A percentile compares a stretch with the other conserved stretches of the same genome.
phyloP scores from a whole-genome alignment of 2,113 vertebrate species.

The Melanerpes aurifrons region DNA sequence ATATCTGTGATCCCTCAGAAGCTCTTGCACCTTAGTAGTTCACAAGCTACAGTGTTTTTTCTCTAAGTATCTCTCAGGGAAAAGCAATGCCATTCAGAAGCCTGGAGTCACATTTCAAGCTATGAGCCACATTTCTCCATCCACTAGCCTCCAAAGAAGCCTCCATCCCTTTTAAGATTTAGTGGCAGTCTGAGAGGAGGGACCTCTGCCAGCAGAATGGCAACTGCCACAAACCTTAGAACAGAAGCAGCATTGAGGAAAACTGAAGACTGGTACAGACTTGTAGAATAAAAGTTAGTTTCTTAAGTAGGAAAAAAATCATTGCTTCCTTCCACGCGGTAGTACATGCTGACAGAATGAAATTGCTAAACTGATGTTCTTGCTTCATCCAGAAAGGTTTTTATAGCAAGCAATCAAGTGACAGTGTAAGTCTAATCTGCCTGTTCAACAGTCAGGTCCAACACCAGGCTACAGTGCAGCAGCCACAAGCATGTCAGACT shows the following conservation, averaged over 20 bases:
- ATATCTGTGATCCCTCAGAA: not conserved
- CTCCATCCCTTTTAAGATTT: not conserved
- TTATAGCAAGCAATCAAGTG: not conserved
- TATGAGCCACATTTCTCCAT: not conserved
- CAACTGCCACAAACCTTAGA: not conserved
- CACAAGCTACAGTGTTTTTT: not conserved
- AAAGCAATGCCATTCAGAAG: not conserved
- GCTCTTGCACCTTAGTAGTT: not conserved
- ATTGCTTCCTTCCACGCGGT: not conserved
- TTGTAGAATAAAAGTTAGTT: not conserved
- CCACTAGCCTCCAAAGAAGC: not conserved
- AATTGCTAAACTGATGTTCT: not conserved
- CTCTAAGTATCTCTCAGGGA: not conserved
- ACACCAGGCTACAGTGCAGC: not conserved
- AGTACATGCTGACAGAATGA: not conserved
- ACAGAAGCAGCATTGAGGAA: not conserved
- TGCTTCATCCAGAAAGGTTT: not conserved
- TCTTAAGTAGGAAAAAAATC: not conserved
- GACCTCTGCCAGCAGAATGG: not conserved
- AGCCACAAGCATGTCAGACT: not conserved
- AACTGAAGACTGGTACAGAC: not conserved
- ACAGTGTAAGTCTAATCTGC: not conserved
- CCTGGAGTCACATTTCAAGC: not conserved
- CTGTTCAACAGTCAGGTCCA: not conserved
- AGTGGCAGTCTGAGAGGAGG: not conserved